Conservation (phyloP, 2,888 invertebrate genomes). For the Ethmia dodecea region DNA sequence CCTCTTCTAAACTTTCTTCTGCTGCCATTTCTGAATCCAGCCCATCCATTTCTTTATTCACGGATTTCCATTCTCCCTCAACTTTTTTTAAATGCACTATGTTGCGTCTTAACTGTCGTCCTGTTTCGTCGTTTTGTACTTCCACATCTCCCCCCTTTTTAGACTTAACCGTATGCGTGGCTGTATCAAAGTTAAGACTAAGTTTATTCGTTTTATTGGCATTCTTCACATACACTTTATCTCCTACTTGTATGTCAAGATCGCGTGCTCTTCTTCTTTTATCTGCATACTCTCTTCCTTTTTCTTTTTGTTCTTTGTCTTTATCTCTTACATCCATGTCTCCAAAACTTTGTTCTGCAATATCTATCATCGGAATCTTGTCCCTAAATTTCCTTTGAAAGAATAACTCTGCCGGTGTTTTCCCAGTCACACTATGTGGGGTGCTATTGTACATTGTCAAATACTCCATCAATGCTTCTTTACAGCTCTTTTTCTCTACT, state of each 20-base stretch:
- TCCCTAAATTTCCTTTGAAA: conserved; percentile 25
- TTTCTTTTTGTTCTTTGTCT: conserved; percentile 20
- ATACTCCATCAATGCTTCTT: conserved; percentile 20
- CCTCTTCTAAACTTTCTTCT: too few relatives aligned
- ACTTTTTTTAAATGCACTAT: conserved; percentile 6
- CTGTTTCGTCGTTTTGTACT: conserved; percentile 19
- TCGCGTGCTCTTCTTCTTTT: too few relatives aligned
- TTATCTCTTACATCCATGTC: conserved; percentile 21
- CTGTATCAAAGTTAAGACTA: conserved; percentile 9
- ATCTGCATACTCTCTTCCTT: conserved; percentile 18
- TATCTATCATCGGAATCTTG: conserved; percentile 18
- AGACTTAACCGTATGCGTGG: conserved; percentile 14
- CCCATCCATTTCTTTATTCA: too few relatives aligned
- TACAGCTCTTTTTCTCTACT: conserved; percentile 14
- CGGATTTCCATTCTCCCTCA: neutral
- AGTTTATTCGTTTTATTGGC: conserved; percentile 18
- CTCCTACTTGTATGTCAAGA: conserved; percentile 14
- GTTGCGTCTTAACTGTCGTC: conserved; percentile 19
- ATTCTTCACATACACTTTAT: conserved; percentile 22
- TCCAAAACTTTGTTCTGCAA: conserved; percentile 3
- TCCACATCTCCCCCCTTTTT: conserved; percentile 10
- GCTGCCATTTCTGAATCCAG: too few relatives aligned
- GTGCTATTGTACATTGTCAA: conserved; percentile 27
- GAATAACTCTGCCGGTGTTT: conserved; percentile 23
- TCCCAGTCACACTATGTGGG: conserved; percentile 29